A percentile compares a stretch with the other conserved stretches of the same genome.
Conservation (phyloP, 2,113 vertebrate species). For the Butorides virescens region DNA sequence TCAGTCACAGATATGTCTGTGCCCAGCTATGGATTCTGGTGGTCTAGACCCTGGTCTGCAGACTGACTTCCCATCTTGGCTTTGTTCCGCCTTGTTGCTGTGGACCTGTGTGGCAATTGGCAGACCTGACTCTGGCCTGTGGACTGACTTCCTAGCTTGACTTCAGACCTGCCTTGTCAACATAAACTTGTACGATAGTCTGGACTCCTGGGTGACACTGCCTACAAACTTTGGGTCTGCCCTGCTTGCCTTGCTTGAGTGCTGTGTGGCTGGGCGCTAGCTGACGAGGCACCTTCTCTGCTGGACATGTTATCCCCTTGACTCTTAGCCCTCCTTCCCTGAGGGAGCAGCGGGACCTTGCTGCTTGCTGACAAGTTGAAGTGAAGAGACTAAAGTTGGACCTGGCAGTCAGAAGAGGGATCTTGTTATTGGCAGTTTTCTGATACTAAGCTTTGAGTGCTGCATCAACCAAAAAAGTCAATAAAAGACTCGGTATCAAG, state of each 20-base stretch:
- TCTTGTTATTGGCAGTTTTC: not conserved
- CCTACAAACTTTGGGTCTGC: not conserved
- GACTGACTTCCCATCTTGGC: accelerated
- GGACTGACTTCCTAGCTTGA: not conserved
- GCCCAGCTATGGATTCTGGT: accelerated
- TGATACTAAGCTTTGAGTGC: not conserved
- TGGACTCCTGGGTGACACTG: not conserved
- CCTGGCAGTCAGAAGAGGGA: not conserved
- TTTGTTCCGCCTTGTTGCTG: not conserved
- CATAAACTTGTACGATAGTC: not conserved
- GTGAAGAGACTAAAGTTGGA: not conserved
- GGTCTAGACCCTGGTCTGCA: accelerated
- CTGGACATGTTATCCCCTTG: not conserved
- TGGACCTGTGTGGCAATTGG: accelerated
- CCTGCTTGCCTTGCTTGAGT: accelerated
- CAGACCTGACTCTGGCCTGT: not conserved
- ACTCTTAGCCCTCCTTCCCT: not conserved
- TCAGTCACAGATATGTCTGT: accelerated
- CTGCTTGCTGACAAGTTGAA: not conserved
- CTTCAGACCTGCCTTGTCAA: not conserved
- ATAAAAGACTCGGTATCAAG: not conserved
- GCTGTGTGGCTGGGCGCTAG: accelerated
- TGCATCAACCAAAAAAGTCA: not conserved
- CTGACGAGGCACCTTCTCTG: not conserved
- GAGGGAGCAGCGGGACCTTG: not conserved